phyloP scores from a whole-genome alignment of 2,888 invertebrate genomes.

The Mamestra brassicae region DNA sequence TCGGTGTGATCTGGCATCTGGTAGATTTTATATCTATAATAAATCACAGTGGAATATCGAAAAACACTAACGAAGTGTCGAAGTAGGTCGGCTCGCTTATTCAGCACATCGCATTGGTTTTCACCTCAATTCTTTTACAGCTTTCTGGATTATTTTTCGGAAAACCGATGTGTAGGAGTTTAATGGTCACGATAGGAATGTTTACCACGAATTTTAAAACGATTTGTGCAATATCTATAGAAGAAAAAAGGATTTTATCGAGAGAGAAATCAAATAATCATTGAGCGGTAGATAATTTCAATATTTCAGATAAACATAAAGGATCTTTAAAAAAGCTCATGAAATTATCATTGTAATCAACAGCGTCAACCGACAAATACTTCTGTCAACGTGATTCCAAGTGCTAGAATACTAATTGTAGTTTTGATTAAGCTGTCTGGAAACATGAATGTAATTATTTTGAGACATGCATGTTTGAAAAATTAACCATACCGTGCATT shows the following conservation, averaged over 20 bases:
- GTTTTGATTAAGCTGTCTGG: conserved; percentile 54
- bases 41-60: conserved; percentile 83
- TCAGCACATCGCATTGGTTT: conserved; percentile 69
- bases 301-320: background rate
- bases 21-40: conserved; percentile 83
- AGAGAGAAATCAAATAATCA: conserved; percentile 6
- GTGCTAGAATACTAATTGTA: conserved; percentile 50
- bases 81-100: conserved; percentile 80
- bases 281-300: background rate
- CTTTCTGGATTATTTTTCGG: conserved; percentile 65
- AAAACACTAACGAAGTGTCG: conserved; percentile 81
- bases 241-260: background rate
- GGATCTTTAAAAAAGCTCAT: background rate
- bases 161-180: conserved; percentile 62
- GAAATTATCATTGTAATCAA: conserved; percentile 31
- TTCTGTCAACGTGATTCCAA: conserved; percentile 43
- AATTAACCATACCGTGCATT: conserved; percentile 16
- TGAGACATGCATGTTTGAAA: conserved; percentile 30
- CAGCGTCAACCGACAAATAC: conserved; percentile 4
- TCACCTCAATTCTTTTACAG: conserved; percentile 73
- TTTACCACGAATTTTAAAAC: conserved; percentile 32
- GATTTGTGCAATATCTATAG: conserved; percentile 26
- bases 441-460: conserved; percentile 43
- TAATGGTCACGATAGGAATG: conserved; percentile 52
- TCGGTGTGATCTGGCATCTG: conserved; percentile 81